These are phyloP conservation scores for Drosophila lacteicornis DNA, from an alignment of 1,140 invertebrate species.

Conservation along the genomic window DNA sequence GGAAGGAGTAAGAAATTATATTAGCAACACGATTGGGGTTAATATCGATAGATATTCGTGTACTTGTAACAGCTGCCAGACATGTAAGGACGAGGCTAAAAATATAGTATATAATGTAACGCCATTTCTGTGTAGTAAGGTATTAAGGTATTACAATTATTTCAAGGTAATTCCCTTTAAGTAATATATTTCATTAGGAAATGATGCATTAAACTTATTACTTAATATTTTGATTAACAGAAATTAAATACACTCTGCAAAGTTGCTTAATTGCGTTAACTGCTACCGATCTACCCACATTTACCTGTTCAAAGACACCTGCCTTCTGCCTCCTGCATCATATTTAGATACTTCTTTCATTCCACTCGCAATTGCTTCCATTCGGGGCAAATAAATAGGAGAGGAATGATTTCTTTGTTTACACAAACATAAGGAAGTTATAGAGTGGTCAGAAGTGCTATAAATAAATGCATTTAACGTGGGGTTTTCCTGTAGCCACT, in stretches of 20 bases:
- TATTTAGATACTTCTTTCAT: neutral
- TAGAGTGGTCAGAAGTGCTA: conserved; percentile 53
- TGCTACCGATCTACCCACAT: conserved; percentile 12
- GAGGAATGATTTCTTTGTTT: conserved; percentile 41
- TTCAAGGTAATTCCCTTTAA: too few species aligned
- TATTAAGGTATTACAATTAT: too few species aligned
- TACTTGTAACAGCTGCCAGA: neutral
- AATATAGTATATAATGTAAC: neutral
- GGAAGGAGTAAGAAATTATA: conserved; percentile 14
- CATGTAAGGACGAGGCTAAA: neutral
- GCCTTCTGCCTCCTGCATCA: neutral
- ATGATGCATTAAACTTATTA: neutral
- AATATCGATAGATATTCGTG: conserved; percentile 19
- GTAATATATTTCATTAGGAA: too few species aligned
- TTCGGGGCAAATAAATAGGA: conserved; percentile 26
- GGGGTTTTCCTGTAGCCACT: conserved; percentile 24
- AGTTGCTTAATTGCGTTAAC: conserved; percentile 4
- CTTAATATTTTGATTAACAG: neutral
- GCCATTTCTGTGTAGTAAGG: too few species aligned
- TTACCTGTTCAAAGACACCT: conserved; percentile 20
- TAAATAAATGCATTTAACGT: conserved; percentile 68
- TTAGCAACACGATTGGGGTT: conserved; percentile 20
- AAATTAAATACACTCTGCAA: neutral
- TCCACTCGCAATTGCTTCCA: neutral
- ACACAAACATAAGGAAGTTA: conserved; percentile 50